Evolutionary conservation across 2,113 vertebrate genomes (phyloP).

Genomic region (Malurus melanocephalus): DNA sequence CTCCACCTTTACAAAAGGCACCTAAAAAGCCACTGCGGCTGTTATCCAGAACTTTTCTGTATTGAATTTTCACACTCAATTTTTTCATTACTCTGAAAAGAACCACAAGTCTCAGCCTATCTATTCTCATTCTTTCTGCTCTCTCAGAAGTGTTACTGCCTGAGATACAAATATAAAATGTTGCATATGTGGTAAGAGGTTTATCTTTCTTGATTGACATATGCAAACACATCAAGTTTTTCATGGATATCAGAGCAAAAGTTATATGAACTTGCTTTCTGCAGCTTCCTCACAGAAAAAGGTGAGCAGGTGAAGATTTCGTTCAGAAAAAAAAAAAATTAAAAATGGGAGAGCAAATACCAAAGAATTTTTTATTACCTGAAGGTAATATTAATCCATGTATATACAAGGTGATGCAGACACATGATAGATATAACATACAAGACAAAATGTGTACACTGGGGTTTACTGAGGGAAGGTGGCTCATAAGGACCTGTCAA

Average conservation of each 20-base stretch:
- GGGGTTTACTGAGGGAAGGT: background rate
- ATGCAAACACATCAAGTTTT: background rate
- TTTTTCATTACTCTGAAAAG: background rate
- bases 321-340: fast-evolving
- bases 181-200: background rate
- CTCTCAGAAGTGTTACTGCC: background rate
- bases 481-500: background rate
- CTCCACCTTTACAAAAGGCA: background rate
- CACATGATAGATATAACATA: fast-evolving
- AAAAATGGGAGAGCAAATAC: background rate
- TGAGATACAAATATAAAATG: background rate
- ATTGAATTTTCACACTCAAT: background rate
- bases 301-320: background rate
- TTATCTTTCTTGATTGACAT: background rate
- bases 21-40: background rate
- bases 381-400: background rate
- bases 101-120: background rate
- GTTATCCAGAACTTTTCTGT: background rate
- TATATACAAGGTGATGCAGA: fast-evolving
- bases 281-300: background rate
- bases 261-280: background rate
- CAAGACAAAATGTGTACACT: background rate
- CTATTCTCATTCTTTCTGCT: background rate
- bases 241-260: background rate
- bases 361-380: background rate